These are phyloP conservation scores for Lottia gigantea DNA, from an alignment of 2,888 invertebrate species.

Conservation along the genomic window DNA sequence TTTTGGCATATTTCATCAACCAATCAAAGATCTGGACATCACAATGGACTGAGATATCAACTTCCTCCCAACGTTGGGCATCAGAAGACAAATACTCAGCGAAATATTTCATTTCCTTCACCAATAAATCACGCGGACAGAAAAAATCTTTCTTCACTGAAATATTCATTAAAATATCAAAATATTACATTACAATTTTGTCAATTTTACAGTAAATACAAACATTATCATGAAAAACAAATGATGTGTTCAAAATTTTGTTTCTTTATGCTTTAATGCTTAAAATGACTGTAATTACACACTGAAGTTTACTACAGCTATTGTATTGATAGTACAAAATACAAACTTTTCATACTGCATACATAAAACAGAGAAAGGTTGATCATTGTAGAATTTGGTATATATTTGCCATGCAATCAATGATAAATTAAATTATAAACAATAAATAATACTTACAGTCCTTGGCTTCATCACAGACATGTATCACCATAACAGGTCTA, in stretches of 20 bases:
- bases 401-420: too few relatives aligned
- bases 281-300: too few relatives aligned
- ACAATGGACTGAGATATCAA: constrained; percentile 97
- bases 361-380: too few relatives aligned
- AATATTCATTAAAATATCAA: constrained; percentile 11
- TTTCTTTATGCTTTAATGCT: too few relatives aligned
- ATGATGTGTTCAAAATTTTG: too few relatives aligned
- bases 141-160: constrained; percentile 85
- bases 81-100: constrained; percentile 67
- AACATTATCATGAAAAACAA: neutral
- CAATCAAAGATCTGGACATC: constrained; percentile 96
- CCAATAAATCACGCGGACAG: constrained; percentile 86
- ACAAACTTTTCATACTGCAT: too few relatives aligned
- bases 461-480: constrained; percentile 94
- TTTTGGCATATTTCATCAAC: constrained; percentile 95
- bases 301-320: too few relatives aligned
- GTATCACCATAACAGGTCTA: constrained; percentile 79
- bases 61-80: constrained; percentile 75
- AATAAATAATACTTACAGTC: constrained; percentile 71
- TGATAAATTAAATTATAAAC: too few relatives aligned
- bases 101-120: constrained; percentile 95
- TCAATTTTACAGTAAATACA: neutral
- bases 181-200: neutral
- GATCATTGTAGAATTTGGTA: too few relatives aligned
- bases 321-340: too few relatives aligned